Base-by-base conservation (phyloP, 2,113 vertebrate species). In the Fregata magnificens region DNA sequence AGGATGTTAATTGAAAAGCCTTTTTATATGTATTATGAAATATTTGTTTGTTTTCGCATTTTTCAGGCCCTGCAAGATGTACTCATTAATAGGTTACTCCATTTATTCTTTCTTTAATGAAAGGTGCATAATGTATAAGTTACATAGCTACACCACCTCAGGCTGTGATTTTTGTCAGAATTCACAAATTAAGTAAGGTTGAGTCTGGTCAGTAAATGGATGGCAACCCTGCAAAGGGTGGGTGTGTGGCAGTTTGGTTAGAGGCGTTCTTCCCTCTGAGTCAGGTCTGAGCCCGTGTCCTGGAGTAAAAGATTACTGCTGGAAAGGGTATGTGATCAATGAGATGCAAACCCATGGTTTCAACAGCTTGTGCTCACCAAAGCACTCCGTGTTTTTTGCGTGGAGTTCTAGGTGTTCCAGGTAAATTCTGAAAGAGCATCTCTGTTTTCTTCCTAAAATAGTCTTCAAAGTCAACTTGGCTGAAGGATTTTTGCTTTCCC, bases 21-120 rank as follows among this genome's bases (percentile, higher is more conserved):
- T 76, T 96, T 91, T 95, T 83, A 69, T 95, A 63, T 69, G 50
- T 65, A 78, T 93, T 92, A 93, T 88, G 89, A 96, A 93, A 96
- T 94, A 72, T 90, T 94, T 95, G 82, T 94, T 96, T 95, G 70
- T 95, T 96, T 94, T 91, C 85, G 91, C 74, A 74, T 88, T 91
- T 95, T 92, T 90, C 61, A 50, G 91, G 58, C 52, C 73, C 62
- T 81, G 78, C 80, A 82, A 95, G 58, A 82, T 85, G 66, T 82
- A 82, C 91, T 79, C 58, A 52, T 94, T 95, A 82, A 81, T 56
- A 77, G 76, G 26, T 72, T 90, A 36, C 86, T 95, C 42, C 88
- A 45, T 91, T 88, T 92, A 45, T 36, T 38, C 59, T 83, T 93
- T 76, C 42, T 86, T 74, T 93, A 91, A 74, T 93, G 81, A 52